phyloP scores from a whole-genome alignment of 2,888 invertebrate genomes.

The Cantharis rufa region DNA sequence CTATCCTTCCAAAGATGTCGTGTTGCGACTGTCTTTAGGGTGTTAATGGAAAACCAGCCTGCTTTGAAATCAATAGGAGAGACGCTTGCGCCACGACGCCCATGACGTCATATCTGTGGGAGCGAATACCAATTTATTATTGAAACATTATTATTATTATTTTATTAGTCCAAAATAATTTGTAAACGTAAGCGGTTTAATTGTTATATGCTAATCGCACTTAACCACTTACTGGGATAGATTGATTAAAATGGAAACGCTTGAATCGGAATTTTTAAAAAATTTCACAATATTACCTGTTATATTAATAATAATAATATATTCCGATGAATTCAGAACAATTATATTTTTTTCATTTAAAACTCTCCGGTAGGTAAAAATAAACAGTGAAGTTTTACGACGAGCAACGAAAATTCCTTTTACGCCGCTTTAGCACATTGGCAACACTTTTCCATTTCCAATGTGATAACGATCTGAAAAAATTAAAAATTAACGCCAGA shows the following conservation, averaged over 20 bases:
- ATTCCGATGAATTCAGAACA: neutral
- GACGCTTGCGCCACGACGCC: slow-evolving; percentile 37
- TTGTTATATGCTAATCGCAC: neutral
- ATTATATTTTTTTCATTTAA: neutral
- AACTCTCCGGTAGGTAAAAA: neutral
- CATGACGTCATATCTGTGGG: slow-evolving; percentile 33
- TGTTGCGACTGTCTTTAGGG: slow-evolving; percentile 39
- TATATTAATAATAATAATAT: neutral
- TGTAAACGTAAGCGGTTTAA: neutral
- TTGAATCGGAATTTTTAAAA: neutral
- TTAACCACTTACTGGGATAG: neutral
- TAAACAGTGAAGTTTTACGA: neutral
- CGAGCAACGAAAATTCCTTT: neutral
- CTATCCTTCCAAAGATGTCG: slow-evolving; percentile 32
- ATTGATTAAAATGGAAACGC: neutral
- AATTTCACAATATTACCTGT: neutral
- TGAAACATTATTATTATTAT: slow-evolving; percentile 13
- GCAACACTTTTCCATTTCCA: neutral
- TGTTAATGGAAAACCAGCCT: slow-evolving; percentile 33
- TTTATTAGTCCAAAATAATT: neutral
- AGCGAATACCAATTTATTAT: slow-evolving; percentile 24
- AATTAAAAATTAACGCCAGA: neutral
- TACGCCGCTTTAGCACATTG: neutral
- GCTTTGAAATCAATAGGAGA: slow-evolving; percentile 37
- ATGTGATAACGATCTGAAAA: neutral